phyloP scores from a whole-genome alignment of 1,140 invertebrate species.

The Nephila pilipes region DNA sequence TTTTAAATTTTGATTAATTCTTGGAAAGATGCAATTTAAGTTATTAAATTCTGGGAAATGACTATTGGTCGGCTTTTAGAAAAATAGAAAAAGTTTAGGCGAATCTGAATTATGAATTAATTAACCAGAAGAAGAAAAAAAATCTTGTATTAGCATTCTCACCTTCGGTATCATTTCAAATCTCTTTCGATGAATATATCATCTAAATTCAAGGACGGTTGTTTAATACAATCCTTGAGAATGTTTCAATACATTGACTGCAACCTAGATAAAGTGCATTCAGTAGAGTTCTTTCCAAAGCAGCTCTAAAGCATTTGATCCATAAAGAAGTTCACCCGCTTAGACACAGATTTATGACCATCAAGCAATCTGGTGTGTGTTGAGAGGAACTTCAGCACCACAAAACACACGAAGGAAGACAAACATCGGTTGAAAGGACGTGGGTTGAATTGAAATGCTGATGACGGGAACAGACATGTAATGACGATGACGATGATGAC shows the following conservation, averaged over 20 bases:
- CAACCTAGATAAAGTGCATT: not conserved
- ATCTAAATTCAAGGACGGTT: slow-evolving; percentile 34
- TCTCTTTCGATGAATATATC: not conserved
- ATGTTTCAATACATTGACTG: not conserved
- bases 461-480: not conserved
- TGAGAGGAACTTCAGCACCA: slow-evolving; percentile 61
- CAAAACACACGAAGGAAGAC: slow-evolving; percentile 65
- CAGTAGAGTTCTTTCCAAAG: not conserved
- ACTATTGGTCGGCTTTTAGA: too few species aligned
- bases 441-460: not conserved
- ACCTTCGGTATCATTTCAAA: not conserved
- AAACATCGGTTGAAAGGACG: slow-evolving; percentile 60
- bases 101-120: too few species aligned
- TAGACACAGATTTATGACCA: slow-evolving; percentile 28
- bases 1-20: too few species aligned
- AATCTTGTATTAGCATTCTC: not conserved
- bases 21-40: too few species aligned
- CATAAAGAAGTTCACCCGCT: not conserved
- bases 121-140: not conserved
- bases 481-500: slow-evolving; percentile 26
- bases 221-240: slow-evolving; percentile 52
- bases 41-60: too few species aligned
- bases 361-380: slow-evolving; percentile 22
- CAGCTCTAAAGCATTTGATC: not conserved
- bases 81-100: too few species aligned